Evolutionary conservation across 2,797 vertebrate genomes (phyloP), one percentile per base, ranked within the genome.

Genomic region (Trachops cirrhosus): DNA sequence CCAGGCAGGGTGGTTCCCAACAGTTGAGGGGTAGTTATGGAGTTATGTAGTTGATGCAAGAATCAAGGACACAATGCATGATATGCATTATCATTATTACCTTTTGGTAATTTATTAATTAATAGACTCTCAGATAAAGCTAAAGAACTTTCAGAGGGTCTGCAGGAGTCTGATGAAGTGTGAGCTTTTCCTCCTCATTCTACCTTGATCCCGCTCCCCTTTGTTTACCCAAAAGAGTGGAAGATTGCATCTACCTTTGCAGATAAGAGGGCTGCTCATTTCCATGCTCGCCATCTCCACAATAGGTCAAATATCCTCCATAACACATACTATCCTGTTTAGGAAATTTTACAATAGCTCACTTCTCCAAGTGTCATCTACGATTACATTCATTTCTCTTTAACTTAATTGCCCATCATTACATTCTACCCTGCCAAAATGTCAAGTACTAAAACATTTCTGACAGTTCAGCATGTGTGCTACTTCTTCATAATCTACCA

Each of bases 361-460:
- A 19, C 62, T 75, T 95, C 48, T 34, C 79, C 9, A 6, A 87
- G 21, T 57, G 9, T 59, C 59, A 34, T 90, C 52, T 68, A 64
- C 77, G 95, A 85, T 77, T 34, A 24, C 24, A 77, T 90, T 4
- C 37, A 52, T 62, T 89, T 93, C 41, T 93, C 52, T 95, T 95
- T 11, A 52, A 39, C 71, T 77, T 75, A 86, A 77, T 89, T 80
- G 80, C 46, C 39, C 91, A 50, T 24, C 50, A 3, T 84, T 73
- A 32, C 73, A 86, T 78, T 84, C 34, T 57, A 19, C 21, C 44
- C 48, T 15, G 15, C 6, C 77, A 10, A 74, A 82, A 73, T 1
- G 10, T 91, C 39, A 68, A 44, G 14, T 10, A 48, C 34, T 52
- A 52, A 71, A 87, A 90, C 16, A 0, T 70, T 41, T 89, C 70